Evolutionary conservation across 1,140 invertebrate species (phyloP).

Genomic region (Fopius arisanus): DNA sequence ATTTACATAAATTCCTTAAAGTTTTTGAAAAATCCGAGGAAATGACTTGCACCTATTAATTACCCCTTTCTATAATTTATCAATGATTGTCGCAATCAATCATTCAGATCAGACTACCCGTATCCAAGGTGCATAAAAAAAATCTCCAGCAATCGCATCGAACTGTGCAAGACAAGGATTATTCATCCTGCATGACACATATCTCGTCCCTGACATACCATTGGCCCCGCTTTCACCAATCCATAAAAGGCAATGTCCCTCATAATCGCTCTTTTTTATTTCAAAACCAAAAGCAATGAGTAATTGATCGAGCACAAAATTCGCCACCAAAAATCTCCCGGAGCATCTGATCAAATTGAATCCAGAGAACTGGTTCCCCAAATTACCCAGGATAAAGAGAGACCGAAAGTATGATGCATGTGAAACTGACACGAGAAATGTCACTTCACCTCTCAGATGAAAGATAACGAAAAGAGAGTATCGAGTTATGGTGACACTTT

Average conservation of each 20-base stretch:
- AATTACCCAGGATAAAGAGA: not conserved
- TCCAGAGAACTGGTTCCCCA: not conserved
- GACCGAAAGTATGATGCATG: too few relatives aligned
- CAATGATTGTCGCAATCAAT: too few relatives aligned
- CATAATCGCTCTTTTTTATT: not conserved
- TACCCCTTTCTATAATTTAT: too few relatives aligned
- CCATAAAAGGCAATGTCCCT: conserved; percentile 8
- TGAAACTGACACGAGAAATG: too few relatives aligned
- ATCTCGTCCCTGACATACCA: conserved; percentile 17
- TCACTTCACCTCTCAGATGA: not conserved
- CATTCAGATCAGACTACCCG: too few relatives aligned
- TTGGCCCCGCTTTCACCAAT: conserved; percentile 8
- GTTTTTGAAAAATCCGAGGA: too few relatives aligned
- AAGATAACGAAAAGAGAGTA: not conserved
- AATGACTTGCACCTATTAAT: too few relatives aligned
- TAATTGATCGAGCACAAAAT: not conserved
- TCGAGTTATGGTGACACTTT: not conserved
- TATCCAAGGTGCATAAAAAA: not conserved
- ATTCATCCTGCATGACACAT: conserved; percentile 16
- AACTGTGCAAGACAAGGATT: not conserved
- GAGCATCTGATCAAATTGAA: not conserved
- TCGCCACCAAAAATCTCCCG: too few relatives aligned
- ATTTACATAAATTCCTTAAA: too few relatives aligned
- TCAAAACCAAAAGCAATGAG: conserved; percentile 5
- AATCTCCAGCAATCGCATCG: not conserved